Percentiles rank a stretch among this genome's conserved stretches.
Evolutionary conservation across 2,797 vertebrate species (phyloP).

Genomic region (Enteromius radiatus): DNA sequence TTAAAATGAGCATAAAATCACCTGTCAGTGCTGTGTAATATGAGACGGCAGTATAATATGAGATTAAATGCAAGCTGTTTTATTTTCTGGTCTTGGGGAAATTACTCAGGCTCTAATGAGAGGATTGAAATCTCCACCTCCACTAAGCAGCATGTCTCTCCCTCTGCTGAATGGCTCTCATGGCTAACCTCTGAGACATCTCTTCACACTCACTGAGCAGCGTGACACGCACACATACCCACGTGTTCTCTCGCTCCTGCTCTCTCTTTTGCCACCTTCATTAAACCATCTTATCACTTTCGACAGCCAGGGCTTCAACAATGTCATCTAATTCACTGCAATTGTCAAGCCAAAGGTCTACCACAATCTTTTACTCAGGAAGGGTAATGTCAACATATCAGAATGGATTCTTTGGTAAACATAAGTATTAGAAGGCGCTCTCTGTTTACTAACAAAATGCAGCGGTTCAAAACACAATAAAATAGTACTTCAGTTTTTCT

Average conservation of each 20-base stretch:
- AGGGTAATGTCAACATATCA: neutral
- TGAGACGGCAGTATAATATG: slow-evolving; percentile 5
- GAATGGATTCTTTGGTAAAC: slow-evolving; percentile 9
- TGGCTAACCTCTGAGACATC: slow-evolving; percentile 48
- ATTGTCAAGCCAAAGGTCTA: slow-evolving; percentile 57
- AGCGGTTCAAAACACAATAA: neutral
- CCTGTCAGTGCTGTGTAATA: slow-evolving; percentile 7
- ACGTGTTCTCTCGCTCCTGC: neutral
- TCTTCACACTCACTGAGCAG: slow-evolving; percentile 47
- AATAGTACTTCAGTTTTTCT: neutral
- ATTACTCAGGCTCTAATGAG: slow-evolving; percentile 38
- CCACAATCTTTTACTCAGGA: slow-evolving; percentile 36
- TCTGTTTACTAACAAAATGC: neutral
- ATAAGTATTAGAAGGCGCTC: neutral
- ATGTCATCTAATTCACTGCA: slow-evolving; percentile 64
- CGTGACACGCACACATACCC: slow-evolving; percentile 41
- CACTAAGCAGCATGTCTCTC: slow-evolving; percentile 28
- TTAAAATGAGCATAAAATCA: slow-evolving; percentile 6
- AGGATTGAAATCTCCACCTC: slow-evolving; percentile 47
- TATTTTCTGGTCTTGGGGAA: slow-evolving; percentile 31
- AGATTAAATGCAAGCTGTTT: slow-evolving; percentile 6
- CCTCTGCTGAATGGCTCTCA: neutral
- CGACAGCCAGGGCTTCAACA: slow-evolving; percentile 55
- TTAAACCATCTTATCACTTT: slow-evolving; percentile 61
- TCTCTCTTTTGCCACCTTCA: slow-evolving; percentile 47